Conservation (phyloP, 2,888 invertebrate species). For the Argyresthia goedartella region DNA sequence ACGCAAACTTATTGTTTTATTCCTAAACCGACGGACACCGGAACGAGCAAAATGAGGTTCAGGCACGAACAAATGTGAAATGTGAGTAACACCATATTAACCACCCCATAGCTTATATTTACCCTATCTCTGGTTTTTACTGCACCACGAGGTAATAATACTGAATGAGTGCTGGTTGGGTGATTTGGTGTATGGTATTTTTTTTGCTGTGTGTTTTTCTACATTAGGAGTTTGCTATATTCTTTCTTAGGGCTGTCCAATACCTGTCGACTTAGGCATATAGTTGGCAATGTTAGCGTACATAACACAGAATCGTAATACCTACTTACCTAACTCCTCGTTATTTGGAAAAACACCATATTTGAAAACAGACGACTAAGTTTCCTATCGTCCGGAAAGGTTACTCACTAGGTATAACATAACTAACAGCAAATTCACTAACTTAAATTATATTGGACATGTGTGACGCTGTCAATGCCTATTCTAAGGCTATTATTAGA, state of each 20-base stretch:
- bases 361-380: background rate
- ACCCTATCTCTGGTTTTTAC: constrained; percentile 1
- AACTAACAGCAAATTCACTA: too few species aligned
- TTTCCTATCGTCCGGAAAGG: background rate
- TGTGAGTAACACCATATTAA: constrained; percentile 18
- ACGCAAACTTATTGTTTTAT: constrained; percentile 27
- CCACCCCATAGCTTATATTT: constrained; percentile 9
- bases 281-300: too few species aligned
- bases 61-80: constrained; percentile 10
- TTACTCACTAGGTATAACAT: too few species aligned
- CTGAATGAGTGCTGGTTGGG: background rate
- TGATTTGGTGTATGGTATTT: background rate
- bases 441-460: too few species aligned
- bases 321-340: too few species aligned
- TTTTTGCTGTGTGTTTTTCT: background rate
- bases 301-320: too few species aligned
- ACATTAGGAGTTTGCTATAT: too few species aligned
- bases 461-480: too few species aligned
- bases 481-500: too few species aligned
- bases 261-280: too few species aligned
- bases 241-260: too few species aligned
- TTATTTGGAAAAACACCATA: too few species aligned
- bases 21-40: constrained; percentile 9
- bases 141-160: background rate
- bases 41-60: background rate